A percentile compares a stretch with the other conserved stretches of the same genome.
phyloP scores from a whole-genome alignment of 2,797 vertebrate genomes.

The Syngnathus rostellatus region DNA sequence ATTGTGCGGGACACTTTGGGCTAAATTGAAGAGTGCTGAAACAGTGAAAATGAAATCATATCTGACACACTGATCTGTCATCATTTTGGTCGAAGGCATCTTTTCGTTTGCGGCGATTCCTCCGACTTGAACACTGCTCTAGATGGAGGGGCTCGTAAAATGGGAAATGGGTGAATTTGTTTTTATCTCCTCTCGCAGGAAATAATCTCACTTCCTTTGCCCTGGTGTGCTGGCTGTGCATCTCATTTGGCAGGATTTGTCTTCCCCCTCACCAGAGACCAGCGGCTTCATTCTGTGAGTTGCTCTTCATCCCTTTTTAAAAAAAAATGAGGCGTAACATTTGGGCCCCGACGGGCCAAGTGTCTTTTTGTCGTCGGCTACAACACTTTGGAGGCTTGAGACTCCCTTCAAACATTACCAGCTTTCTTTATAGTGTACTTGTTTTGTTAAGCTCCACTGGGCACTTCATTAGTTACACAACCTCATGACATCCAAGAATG shows the following conservation, averaged over 20 bases:
- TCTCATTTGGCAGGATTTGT: conserved; percentile 5
- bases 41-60: not conserved
- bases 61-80: not conserved
- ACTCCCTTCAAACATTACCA: not conserved
- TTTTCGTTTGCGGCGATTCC: not conserved
- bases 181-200: conserved; percentile 7
- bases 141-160: not conserved
- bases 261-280: conserved; percentile 1
- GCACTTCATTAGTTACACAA: not conserved
- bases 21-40: conserved; percentile 1
- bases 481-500: not conserved
- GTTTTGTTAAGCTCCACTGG: not conserved
- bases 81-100: not conserved
- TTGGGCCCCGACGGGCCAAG: not conserved
- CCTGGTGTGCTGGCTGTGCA: not conserved
- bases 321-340: conserved; percentile 1
- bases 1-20: not conserved
- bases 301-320: conserved; percentile 1
- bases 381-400: not conserved
- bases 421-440: not conserved
- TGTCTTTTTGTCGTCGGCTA: conserved; percentile 2
- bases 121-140: not conserved
- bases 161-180: not conserved
- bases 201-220: not conserved
- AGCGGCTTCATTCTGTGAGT: conserved; percentile 3